Conservation (phyloP, 2,113 vertebrate species). For the Alligator mississippiensis region DNA sequence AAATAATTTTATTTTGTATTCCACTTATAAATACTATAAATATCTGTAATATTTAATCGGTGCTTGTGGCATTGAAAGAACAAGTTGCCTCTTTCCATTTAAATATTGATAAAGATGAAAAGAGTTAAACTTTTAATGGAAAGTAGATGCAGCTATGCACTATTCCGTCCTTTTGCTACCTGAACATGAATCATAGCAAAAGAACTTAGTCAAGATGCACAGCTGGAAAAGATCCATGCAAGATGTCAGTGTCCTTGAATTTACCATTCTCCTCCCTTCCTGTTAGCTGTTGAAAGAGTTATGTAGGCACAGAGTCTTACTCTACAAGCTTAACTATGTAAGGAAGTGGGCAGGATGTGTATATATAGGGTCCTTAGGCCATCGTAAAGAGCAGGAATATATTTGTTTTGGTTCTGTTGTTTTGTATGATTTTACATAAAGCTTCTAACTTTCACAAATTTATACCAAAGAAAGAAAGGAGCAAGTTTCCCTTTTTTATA, state of each 20-base stretch:
- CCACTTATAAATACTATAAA: neutral
- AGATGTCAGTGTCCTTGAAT: neutral
- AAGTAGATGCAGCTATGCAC: neutral
- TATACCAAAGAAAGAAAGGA: neutral
- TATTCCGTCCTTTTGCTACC: neutral
- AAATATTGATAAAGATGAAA: neutral
- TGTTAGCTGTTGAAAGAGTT: neutral
- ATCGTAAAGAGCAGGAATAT: neutral
- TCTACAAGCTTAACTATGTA: neutral
- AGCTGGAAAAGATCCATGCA: neutral
- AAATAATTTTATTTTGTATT: neutral
- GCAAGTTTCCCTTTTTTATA: no score
- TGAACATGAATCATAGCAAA: fast-evolving
- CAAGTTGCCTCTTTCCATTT: neutral
- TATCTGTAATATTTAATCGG: neutral
- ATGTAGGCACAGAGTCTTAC: neutral
- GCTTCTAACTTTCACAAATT: neutral
- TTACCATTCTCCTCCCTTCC: neutral
- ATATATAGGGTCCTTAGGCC: neutral
- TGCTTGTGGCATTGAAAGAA: neutral
- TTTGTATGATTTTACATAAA: neutral
- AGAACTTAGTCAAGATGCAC: neutral
- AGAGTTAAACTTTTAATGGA: neutral
- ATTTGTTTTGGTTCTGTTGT: neutral
- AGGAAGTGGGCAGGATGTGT: neutral